Evolutionary conservation across 2,797 vertebrate species (phyloP), one percentile per base, ranked within the genome.

Genomic region (Rachycentron canadum): DNA sequence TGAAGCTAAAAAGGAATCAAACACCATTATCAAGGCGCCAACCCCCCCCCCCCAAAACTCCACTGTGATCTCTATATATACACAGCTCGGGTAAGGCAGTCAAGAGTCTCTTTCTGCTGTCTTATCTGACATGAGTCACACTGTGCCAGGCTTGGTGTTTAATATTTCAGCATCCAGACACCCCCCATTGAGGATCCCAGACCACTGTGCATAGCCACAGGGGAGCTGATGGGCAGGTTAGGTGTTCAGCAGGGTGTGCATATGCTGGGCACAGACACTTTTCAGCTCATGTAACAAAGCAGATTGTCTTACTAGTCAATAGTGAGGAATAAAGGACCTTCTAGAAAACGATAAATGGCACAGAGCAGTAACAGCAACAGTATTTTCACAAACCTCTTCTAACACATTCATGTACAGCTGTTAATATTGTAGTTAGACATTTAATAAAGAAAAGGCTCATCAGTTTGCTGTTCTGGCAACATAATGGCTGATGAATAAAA

Each of bases 101-200:
- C 23, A 40, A 38, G 30, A 47, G n/a, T 52, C 56, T 59, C 73
- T 66, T 79, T 55, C 52, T 84, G 70, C 14, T 40, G 40, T 67
- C 30, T 36, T 77, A 78, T 83, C 64, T 79, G 66, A 88, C 83
- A 84, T 69, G 78, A 86, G 49, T 84, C 81, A 72, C 69, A 73
- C 60, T 68, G 69, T 50, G 34, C 66, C 63, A 68, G 45, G 68
- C 72, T 62, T 76, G 30, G 47, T 75, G 78, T 85, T 68, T 40
- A 86, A 89, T 86, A 83, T 88, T 89, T 88, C 71, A 82, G 58
- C 49, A 60, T 82, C 68, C 71, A 79, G 85, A 83, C 76, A 64
- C 72, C 78, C 72, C 81, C 79, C 57, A 59, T 65, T 2, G 64
- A 82, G 65, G 62, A 56, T 74, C 45, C 50, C 52, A 63, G 67